Evolutionary conservation across 2,113 vertebrate species (phyloP).

Genomic region (Nycticorax nycticorax): DNA sequence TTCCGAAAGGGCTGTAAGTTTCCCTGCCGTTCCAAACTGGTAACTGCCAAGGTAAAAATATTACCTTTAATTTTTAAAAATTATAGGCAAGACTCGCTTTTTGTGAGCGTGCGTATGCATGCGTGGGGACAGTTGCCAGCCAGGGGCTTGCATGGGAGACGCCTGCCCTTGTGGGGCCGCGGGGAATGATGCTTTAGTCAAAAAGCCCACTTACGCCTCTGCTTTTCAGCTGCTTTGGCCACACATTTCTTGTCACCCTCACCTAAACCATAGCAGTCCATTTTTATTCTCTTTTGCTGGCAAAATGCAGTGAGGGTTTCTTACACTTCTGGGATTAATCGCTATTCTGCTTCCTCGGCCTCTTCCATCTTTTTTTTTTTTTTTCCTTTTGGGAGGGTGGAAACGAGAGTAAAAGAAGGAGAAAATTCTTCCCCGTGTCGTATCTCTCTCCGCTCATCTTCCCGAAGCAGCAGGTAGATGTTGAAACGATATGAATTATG

Average conservation of each 20-base stretch:
- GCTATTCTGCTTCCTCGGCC: not conserved
- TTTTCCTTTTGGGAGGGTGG: not conserved
- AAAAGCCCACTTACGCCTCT: not conserved
- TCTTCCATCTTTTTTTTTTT: not conserved
- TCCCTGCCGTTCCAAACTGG: not conserved
- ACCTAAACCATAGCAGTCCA: not conserved
- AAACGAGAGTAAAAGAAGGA: not conserved
- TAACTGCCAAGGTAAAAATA: not conserved
- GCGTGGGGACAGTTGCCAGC: not conserved
- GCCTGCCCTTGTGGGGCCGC: not conserved
- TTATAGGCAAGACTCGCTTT: accelerated
- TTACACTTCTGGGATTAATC: not conserved
- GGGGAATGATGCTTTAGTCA: not conserved
- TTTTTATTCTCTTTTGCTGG: not conserved
- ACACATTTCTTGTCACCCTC: not conserved
- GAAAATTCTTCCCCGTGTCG: not conserved
- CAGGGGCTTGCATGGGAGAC: accelerated
- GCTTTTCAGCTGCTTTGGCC: not conserved
- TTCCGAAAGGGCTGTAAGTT: accelerated
- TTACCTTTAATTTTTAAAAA: not conserved
- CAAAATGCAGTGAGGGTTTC: not conserved
- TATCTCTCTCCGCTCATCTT: not conserved
- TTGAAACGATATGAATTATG: not conserved
- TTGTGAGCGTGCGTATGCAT: not conserved
- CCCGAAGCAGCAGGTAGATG: not conserved